Evolutionary conservation across 2,888 invertebrate species (phyloP), one percentile per base, ranked within the genome.

Genomic region (Stenichneumon culpator): DNA sequence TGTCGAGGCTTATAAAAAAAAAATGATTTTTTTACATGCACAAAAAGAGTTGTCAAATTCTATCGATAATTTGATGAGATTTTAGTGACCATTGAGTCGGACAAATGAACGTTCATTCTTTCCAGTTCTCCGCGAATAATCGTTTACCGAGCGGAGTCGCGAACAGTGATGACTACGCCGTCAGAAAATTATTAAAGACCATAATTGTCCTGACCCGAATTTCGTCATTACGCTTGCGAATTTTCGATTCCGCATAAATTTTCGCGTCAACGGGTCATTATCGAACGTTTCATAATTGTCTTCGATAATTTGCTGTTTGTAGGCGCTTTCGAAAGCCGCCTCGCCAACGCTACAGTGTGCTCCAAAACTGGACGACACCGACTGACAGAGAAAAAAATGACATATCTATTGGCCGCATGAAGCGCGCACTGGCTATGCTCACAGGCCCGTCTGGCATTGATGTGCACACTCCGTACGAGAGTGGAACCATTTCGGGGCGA

Each of bases 211-310:
- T 14, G 72, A 79, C 70, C 54, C 54, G n/a, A 79, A 85, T 68
- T 82, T 75, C 70, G 52, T 36, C 52, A 44, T n/a, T 44, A 60
- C 32, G 57, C 47, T 60, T 50, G 19, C 28, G 69, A 69, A 65
- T 65, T 28, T 79, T 50, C 65, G 47, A 44, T 60, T 28, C 47
- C 75, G 22, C 85, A 65, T 72, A 44, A 82, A 85, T 25, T 79
- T 79, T 67, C 68, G 68, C 52, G 32, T 75, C 69, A 82, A 75
- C 60, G 67, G 65, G 77, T 82, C 79, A 63, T 79, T 79, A 82
- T 79, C 75, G 70, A 14, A 39, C 60, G n/a, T 52, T 63, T 77
- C 67, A 82, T 85, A 85, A 85, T 85, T 77, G 72, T 79, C 65
- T 82, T 79, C 82, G 75, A 68, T 72, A 82, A 79, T 50, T 57